Evolutionary conservation across 2,888 invertebrate genomes (phyloP), one percentile per base, ranked within the genome.

Genomic region (Cheilosia vulpina): DNA sequence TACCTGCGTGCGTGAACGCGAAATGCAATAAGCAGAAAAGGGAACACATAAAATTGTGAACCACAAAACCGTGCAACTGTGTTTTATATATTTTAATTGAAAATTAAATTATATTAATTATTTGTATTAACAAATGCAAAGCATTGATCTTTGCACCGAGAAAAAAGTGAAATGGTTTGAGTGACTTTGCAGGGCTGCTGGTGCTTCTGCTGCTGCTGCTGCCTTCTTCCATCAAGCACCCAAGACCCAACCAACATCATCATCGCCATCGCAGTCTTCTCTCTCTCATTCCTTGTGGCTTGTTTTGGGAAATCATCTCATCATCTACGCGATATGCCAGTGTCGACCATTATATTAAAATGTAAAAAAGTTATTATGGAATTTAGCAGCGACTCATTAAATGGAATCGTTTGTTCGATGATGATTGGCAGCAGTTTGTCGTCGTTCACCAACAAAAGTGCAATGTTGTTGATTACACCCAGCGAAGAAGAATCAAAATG

Each of bases 1-100:
- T 84, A 80, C 76, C 81, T 85, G 81, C 80, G 85, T 85, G 76
- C 84, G 84, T 85, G 80, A 85, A 85, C 85, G 71, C 81, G 76
- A 85, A 81, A 80, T 85, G 81, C 81, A 80, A 79, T 84, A 69
- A 71, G 38, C 34, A 75, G 63, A 69, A 52, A 50, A 63, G 79
- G 65, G 62, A 69, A 66, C 63, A 60, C 55, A 55, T 38, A 63
- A 62, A 52, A 60, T 43, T 66, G 60, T 77, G 52, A 73, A 55
- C 43, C 58, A 52, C 47, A 58, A 72, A 75, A 57, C 68, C 60
- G 83, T 79, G 63, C 55, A 68, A 63, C 15, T 68, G 72, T 68
- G 72, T 58, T 71, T 65, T 65, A 21, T 50, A 60, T 62, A 72
- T 60, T 17, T 50, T 57, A 60, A 81, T 60, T 71, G 19, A 68